Evolutionary conservation across 2,797 vertebrate species (phyloP), one percentile per base, ranked within the genome.

Genomic region (Enoplosus armatus): DNA sequence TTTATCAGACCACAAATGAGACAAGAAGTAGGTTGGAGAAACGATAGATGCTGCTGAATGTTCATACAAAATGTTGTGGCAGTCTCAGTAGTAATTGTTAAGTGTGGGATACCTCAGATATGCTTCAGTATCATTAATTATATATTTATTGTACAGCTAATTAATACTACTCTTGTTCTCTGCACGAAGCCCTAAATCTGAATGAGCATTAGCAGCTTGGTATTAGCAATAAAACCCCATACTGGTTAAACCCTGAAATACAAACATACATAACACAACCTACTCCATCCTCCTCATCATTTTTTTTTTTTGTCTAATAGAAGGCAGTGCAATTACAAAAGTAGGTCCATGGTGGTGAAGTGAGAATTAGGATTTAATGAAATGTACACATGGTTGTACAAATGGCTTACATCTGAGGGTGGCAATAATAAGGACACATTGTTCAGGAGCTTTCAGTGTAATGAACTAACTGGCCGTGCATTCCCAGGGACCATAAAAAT

Each of bases 281-380:
- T 45, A 31, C 39, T 72, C 37, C 33, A 35, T 62, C 45, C 26
- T 26, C 39, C 60, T 75, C 24, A 60, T 77, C 51, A 31, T 15
- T 37, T 15, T 62, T n/a, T n/a, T 51, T 35, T 48, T 75, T 43
- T 68, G 5, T 78, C 26, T 77, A 74, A 80, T 83, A 70, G 45
- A 85, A 82, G n/a, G n/a, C n/a, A n/a, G 41, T 70, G 69, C 75
- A 74, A 79, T 87, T 89, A 84, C 72, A 67, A 58, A 85, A 78
- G 75, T 48, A 82, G 71, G 71, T 74, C 72, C 5, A 29, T 8
- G 3, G 66, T 47, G 60, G 48, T 35, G 35, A 59, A 41, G 69
- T 14, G 62, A 78, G 68, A 86, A 88, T 89, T 65, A 75, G 80
- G 56, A 75, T 87, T 90, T 87, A 90, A 93, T 92, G 78, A 87